Evolutionary conservation across 2,888 invertebrate genomes (phyloP), one percentile per base, ranked within the genome.

Genomic region (Sinohyriopsis cumingii): DNA sequence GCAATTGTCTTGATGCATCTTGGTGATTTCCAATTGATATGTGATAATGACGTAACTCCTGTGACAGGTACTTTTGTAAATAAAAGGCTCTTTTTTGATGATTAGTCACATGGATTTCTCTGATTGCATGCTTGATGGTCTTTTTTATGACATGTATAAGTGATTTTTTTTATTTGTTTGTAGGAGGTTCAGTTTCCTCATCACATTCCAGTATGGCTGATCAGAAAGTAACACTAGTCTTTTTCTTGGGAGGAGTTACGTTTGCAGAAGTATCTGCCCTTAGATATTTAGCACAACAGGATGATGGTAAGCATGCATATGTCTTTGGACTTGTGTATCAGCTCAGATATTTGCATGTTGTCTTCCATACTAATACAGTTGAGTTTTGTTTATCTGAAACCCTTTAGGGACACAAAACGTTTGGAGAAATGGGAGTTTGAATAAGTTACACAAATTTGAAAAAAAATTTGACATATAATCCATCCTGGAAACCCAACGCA

Each of bases 231-330:
- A 94, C 97, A 15, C 91, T 99, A 1, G 96, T 99, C 0, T 96
- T 98, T 90, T 98, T 98, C 88, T 94, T 99, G 22, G 99, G 99
- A 6, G 99, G 99, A 0, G 96, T 98, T 88, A 99, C 99, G 0
- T 96, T 94, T 91, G 96, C 98, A 2, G 99, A 99, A 87, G 92
- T 93, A 60, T 91, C 93, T n/a, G 93, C 93, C 1, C 85, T 93
- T 18, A 84, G 93, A 59, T 93, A 92, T 78, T 89, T 93, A 2
- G 91, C 92, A 1, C 92, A 92, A 73, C 91, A 91, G 76, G 92
- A 92, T 82, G 92, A 92, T 76, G 89, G 92, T 92, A 86, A 78
- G 81, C 72, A 6, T n/a, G 59, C 45, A 45, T 45, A 45, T 12
- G 12, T 45, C 45, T 12, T 12, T 45, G 9, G 45, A 45, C 45